A percentile compares a stretch with the other conserved stretches of the same genome.
Conservation (phyloP, 2,797 vertebrate species). For the Florisuga fusca region DNA sequence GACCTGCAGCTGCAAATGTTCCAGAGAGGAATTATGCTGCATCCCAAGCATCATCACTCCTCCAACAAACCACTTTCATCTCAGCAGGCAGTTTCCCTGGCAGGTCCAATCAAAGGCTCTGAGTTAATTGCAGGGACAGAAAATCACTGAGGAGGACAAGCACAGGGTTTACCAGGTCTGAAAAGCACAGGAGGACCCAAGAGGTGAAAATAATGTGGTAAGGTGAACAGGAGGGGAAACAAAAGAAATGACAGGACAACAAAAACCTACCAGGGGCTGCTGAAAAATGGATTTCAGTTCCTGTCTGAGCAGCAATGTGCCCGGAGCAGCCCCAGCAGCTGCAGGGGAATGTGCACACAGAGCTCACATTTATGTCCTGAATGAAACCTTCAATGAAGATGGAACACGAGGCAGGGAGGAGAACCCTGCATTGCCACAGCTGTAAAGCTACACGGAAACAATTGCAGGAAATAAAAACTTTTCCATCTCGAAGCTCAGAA, state of each 20-base stretch:
- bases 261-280: rapidly evolving
- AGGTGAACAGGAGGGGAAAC: background rate
- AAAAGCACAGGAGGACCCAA: background rate
- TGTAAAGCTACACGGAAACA: rapidly evolving
- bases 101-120: background rate
- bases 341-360: rapidly evolving
- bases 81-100: background rate
- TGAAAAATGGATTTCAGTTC: background rate
- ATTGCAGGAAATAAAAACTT: background rate
- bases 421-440: background rate
- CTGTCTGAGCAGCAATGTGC: background rate
- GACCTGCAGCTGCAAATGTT: background rate
- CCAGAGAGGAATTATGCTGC: background rate
- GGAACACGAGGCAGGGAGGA: rapidly evolving
- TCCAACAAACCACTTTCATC: background rate
- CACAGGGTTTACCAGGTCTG: background rate
- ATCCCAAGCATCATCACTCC: background rate
- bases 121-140: background rate
- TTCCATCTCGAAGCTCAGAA: background rate
- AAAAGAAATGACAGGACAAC: background rate
- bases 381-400: rapidly evolving
- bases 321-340: rapidly evolving
- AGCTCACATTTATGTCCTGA: background rate
- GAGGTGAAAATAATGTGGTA: background rate
- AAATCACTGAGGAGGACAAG: background rate